phyloP scores from a whole-genome alignment of 1,140 invertebrate genomes.

The fruit fly (Drosophila melanogaster) region DNA sequence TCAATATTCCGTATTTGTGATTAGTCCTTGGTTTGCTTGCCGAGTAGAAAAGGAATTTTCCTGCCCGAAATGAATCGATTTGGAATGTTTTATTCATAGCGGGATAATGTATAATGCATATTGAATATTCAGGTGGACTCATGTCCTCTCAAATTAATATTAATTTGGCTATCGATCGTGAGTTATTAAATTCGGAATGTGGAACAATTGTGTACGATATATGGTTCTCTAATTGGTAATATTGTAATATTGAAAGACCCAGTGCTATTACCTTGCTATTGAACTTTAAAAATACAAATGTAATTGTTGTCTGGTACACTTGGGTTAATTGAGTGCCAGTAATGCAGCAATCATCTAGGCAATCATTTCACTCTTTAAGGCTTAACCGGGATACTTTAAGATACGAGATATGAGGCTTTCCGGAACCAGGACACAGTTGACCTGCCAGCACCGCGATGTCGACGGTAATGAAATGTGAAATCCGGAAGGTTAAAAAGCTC shows the following conservation, averaged over 20 bases:
- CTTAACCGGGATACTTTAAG: background rate
- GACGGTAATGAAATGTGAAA: constrained; percentile 65
- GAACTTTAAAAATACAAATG: background rate
- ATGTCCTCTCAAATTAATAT: background rate
- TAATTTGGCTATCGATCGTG: background rate
- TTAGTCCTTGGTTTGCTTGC: background rate
- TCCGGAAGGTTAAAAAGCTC: constrained; percentile 36
- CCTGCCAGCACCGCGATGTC: constrained; percentile 54
- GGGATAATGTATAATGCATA: background rate
- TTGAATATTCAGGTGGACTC: background rate
- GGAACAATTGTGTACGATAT: no score
- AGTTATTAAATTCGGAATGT: background rate
- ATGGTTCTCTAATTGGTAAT: background rate
- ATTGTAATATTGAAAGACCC: background rate
- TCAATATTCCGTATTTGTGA: background rate
- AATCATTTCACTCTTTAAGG: constrained; percentile 10
- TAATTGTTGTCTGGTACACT: background rate
- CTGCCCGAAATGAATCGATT: constrained; percentile 18
- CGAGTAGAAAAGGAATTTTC: constrained; percentile 12
- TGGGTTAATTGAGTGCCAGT: constrained; percentile 2
- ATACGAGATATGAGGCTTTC: background rate
- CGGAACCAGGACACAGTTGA: constrained; percentile 28
- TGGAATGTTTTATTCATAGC: constrained; percentile 38
- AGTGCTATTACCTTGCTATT: constrained; percentile 21
- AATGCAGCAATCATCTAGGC: constrained; percentile 17